Evolutionary conservation across 2,113 vertebrate species (phyloP), one percentile per base, ranked within the genome.

Genomic region (Vombatus ursinus): DNA sequence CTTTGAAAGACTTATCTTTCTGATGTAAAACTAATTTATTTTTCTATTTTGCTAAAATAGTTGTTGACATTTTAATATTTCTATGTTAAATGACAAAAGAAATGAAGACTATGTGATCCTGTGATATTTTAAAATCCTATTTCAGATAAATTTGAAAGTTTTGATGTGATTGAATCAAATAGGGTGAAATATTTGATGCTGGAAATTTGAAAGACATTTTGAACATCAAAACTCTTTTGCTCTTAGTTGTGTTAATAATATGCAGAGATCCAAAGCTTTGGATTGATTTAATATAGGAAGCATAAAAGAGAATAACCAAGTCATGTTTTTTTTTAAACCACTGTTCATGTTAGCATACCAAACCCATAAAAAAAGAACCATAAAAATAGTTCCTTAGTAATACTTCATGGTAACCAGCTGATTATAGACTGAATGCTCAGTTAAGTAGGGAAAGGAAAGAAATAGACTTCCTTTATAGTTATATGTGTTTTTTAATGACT

Each of bases 341-440:
- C 89, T 2, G 52, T 96, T 97, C 16, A 0, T 95, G 0, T 96
- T 90, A 94, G 90, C 51, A 90, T 94, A 90, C 12, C 93, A 90
- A 95, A 94, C 61, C 52, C 50, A 94, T 93, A 89, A 95, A 96
- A 97, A 97, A 96, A 90, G 16, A 90, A 52, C 48, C 90, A 1
- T 96, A 97, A 44, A 95, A 97, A 96, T 95, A 96, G 96, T 95
- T 44, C 94, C 91, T 95, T 96, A 97, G 94, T 96, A 97, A 61
- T 96, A 96, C 53, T 97, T 96, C 3, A 89, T 94, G 52, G 50
- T 96, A 95, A 94, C 94, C 93, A 96, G 4, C 57, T 94, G 92
- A 96, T 98, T 95, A 94, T 93, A 97, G 91, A 68, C 26, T 0
- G 92, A 97, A 90, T 96, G 90, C 52, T 90, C 49, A 93, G 95